Evolutionary conservation across 2,888 invertebrate species (phyloP).

Genomic region (Gymnoscelis rufifasciata): DNA sequence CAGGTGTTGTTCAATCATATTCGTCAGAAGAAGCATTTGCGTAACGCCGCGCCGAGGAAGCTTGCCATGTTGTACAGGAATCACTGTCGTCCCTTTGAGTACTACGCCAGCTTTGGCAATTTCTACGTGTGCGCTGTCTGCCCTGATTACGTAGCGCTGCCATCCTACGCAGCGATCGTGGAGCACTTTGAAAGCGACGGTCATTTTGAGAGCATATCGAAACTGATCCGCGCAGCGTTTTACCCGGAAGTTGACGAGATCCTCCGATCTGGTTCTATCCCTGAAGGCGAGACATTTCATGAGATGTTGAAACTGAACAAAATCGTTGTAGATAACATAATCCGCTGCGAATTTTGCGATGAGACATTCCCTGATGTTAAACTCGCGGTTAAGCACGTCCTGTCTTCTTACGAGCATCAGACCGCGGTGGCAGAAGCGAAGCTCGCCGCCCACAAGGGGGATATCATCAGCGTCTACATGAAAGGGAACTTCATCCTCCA

Average conservation of each 20-base stretch:
- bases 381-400: conserved; percentile 51
- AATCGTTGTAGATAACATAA: conserved; percentile 34
- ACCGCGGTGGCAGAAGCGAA: conserved; percentile 46
- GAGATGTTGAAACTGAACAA: conserved; percentile 47
- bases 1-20: conserved; percentile 72
- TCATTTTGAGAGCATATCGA: conserved; percentile 58
- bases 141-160: conserved; percentile 55
- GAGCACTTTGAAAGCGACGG: conserved; percentile 62
- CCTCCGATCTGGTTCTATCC: conserved; percentile 2
- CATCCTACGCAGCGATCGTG: conserved; percentile 64
- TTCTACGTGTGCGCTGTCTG: conserved; percentile 65
- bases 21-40: conserved; percentile 69
- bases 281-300: conserved; percentile 1
- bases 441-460: conserved; percentile 48
- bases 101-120: conserved; percentile 70
- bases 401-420: conserved; percentile 57
- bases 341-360: conserved; percentile 55
- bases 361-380: conserved; percentile 40
- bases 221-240: conserved; percentile 52
- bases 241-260: conserved; percentile 44
- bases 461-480: conserved; percentile 70
- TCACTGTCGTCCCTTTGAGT: conserved; percentile 64
- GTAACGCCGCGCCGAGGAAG: conserved; percentile 68
- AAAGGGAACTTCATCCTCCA: conserved; percentile 60
- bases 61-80: conserved; percentile 60